Base-by-base conservation (phyloP, 1,140 invertebrate species). In the Kradibia gibbosae region DNA sequence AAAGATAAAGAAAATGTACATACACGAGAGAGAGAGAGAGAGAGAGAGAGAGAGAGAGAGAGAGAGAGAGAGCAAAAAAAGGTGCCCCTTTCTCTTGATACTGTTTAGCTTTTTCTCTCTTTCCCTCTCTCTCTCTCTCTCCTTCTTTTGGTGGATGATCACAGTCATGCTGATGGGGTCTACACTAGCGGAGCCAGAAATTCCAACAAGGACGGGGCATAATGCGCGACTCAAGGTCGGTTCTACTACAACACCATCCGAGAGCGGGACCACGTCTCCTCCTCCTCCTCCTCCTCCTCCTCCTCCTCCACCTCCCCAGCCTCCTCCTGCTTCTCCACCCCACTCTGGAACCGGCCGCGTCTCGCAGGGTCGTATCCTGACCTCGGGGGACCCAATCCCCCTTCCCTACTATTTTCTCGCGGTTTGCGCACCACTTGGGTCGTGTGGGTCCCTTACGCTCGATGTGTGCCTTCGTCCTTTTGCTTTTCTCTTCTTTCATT, bases 191-290 rank as follows among this genome's bases (percentile, higher is more conserved):
- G 85, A 85, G 85, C 87, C 87, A 91, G 88, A 91, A 90, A 91
- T 91, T 91, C 89, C 90, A 91, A 88, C 89, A 89, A 90, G 88
- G 89, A 89, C 87, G 89, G 84, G 84, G 86, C 87, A 88, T 90
- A 88, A 89, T 89, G 88, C 86, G 89, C 89, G 89, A 90, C 88
- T 91, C 90, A 91, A 91, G 90, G 90, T 91, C 90, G 90, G 87
- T 89, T 90, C 88, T 91, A 91, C 90, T 90, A 91, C 88, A 86
- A 81, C 89, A 90, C 88, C 87, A 76, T 83, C 84, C 83, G 85
- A 86, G 86, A 86, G 73, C 85, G 86, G 86, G 86, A 85, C 85
- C 86, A 84, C 72, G 36, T 55, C 42, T 72, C 62, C 28, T 50
- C 4, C 15, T 79, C 67, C 17, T n/a, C n/a, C n/a, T n/a, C n/a